These are phyloP conservation scores for Psephotus haematonotus DNA, from an alignment of 2,113 vertebrate species.

Conservation along the genomic window DNA sequence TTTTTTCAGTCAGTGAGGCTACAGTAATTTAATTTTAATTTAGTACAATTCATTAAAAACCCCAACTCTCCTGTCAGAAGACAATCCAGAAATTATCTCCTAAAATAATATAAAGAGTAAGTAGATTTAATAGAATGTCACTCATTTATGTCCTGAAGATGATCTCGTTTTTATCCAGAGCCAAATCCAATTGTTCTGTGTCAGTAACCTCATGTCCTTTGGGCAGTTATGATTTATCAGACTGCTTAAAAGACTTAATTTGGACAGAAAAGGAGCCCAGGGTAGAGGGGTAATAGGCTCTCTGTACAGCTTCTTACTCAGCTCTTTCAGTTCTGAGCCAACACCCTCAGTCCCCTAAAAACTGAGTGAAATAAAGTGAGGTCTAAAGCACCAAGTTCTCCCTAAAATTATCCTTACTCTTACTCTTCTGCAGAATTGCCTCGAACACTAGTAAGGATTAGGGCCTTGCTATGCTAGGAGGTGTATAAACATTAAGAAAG, in stretches of 20 bases:
- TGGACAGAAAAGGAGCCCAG: background rate
- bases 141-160: background rate
- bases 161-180: background rate
- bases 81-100: background rate
- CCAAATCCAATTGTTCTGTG: background rate
- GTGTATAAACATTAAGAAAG: background rate
- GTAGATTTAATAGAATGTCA: background rate
- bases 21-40: background rate
- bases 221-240: background rate
- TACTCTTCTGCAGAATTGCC: background rate
- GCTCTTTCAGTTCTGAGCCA: background rate
- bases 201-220: background rate
- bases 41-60: background rate
- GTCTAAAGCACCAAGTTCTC: background rate
- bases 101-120: background rate
- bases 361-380: background rate
- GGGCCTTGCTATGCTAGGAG: background rate
- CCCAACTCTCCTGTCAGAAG: background rate
- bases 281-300: background rate
- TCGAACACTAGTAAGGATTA: background rate
- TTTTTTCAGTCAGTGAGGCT: background rate
- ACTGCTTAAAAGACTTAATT: background rate
- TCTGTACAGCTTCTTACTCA: background rate
- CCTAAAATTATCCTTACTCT: background rate
- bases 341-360: background rate